Conservation (phyloP, 2,797 vertebrate species). For the Distichodus sexfasciatus region DNA sequence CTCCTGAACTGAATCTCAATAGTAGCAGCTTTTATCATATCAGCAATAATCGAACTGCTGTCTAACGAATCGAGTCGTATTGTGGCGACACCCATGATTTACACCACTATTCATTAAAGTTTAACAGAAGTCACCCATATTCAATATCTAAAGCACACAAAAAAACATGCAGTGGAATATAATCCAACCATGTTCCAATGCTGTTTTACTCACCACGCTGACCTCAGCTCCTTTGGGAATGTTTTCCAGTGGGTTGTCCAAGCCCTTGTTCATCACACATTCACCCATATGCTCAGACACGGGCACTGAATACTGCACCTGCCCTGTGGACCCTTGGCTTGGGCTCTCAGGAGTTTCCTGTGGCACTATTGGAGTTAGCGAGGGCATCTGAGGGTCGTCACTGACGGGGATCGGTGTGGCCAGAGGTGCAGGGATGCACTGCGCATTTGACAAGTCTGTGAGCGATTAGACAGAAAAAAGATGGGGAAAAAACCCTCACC, state of each 20-base stretch:
- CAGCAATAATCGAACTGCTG: too few species aligned
- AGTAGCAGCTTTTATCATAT: too few species aligned
- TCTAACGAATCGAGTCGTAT: too few species aligned
- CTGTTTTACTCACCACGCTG: slow-evolving; percentile 65
- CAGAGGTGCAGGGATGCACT: slow-evolving; percentile 81
- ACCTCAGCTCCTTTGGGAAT: slow-evolving; percentile 72
- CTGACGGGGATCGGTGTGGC: slow-evolving; percentile 79
- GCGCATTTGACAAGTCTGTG: slow-evolving; percentile 74
- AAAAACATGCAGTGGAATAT: background rate
- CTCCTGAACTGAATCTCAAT: too few species aligned
- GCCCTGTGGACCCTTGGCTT: slow-evolving; percentile 64
- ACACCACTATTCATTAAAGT: too few species aligned
- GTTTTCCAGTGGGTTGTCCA: slow-evolving; percentile 88
- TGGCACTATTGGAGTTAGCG: slow-evolving; percentile 66
- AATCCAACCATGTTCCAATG: background rate
- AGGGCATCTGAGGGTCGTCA: slow-evolving; percentile 73
- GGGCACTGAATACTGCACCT: slow-evolving; percentile 77
- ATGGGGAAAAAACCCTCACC: background rate
- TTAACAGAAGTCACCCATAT: too few species aligned
- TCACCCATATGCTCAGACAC: slow-evolving; percentile 90
- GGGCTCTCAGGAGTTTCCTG: slow-evolving; percentile 76
- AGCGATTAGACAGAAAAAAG: background rate
- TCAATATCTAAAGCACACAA: too few species aligned
- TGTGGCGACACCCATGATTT: too few species aligned
- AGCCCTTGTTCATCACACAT: slow-evolving; percentile 84